A percentile compares a stretch with the other conserved stretches of the same genome.
Conservation (phyloP, 2,113 vertebrate species). For the Dipodomys merriami region DNA sequence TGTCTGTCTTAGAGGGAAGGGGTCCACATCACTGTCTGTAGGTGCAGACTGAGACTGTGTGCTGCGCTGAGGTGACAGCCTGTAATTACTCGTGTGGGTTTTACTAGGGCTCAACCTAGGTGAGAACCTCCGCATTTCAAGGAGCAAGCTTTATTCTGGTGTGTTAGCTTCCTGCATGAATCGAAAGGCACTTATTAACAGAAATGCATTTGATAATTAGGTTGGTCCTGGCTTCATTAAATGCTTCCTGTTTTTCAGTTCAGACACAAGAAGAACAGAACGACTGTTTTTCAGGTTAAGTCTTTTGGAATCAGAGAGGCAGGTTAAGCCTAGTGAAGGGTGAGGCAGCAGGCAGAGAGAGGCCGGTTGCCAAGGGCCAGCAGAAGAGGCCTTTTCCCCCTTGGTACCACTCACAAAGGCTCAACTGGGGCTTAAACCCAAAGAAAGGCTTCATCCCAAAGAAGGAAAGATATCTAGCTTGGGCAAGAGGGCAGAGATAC, state of each 20-base stretch:
- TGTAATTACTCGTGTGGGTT: constrained; percentile 75
- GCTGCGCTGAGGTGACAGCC: constrained; percentile 45
- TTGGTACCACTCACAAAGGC: background rate
- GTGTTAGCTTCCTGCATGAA: constrained; percentile 61
- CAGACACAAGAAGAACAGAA: constrained; percentile 38
- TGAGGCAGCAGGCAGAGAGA: background rate
- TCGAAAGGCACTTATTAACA: constrained; percentile 79
- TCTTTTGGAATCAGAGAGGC: background rate
- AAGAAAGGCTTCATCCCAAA: background rate
- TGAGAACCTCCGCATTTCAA: constrained; percentile 66
- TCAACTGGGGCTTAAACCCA: background rate
- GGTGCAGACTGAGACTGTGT: constrained; percentile 43
- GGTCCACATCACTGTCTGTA: constrained; percentile 59
- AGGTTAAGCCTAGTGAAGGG: background rate
- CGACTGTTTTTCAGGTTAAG: background rate
- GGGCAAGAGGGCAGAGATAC: background rate
- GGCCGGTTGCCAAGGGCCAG: background rate
- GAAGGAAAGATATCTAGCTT: background rate
- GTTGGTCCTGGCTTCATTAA: constrained; percentile 77
- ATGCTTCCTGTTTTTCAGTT: constrained; percentile 58
- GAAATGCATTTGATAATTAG: constrained; percentile 75
- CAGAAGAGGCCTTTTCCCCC: background rate
- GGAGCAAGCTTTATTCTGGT: constrained; percentile 74
- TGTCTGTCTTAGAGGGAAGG: constrained; percentile 33
- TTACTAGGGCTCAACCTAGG: constrained; percentile 74